These are phyloP conservation scores for Zophobas atratus DNA, from an alignment of 1,140 invertebrate genomes.

Conservation along the genomic window DNA sequence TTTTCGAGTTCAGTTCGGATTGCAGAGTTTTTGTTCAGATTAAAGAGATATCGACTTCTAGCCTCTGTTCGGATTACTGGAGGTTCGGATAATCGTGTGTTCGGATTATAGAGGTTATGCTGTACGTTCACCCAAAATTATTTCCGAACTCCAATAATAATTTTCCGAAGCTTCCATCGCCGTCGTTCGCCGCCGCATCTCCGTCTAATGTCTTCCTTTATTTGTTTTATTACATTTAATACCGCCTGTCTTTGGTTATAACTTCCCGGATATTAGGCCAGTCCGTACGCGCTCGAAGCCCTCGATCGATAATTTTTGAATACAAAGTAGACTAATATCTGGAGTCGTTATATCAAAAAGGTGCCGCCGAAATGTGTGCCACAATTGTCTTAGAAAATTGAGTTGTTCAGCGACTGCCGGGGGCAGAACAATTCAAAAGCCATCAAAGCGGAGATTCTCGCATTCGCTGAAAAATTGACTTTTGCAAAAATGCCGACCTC, in stretches of 20 bases:
- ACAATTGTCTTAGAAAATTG: conserved; percentile 11
- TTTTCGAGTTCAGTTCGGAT: too few species aligned
- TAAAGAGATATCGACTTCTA: too few species aligned
- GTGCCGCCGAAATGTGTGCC: conserved; percentile 6
- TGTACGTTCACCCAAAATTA: too few species aligned
- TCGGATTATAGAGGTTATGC: too few species aligned
- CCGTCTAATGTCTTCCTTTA: conserved; percentile 9
- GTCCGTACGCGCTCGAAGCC: background rate
- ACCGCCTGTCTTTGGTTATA: background rate
- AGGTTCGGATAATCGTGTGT: too few species aligned
- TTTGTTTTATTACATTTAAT: conserved; percentile 14
- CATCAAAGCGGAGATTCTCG: background rate
- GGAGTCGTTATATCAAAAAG: conserved; percentile 11
- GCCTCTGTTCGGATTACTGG: too few species aligned
- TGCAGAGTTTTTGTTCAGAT: too few species aligned
- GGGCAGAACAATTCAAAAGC: conserved; percentile 14
- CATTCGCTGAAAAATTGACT: background rate
- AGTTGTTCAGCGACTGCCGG: conserved; percentile 8
- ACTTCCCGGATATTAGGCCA: conserved; percentile 3
- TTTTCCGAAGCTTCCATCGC: too few species aligned
- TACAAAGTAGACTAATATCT: conserved; percentile 19
- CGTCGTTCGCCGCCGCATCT: conserved; percentile 1
- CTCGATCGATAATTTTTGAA: conserved; percentile 21
- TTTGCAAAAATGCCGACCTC: background rate
- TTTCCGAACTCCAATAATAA: too few species aligned